Evolutionary conservation across 2,113 vertebrate species (phyloP).

Genomic region (Vimba vimba): DNA sequence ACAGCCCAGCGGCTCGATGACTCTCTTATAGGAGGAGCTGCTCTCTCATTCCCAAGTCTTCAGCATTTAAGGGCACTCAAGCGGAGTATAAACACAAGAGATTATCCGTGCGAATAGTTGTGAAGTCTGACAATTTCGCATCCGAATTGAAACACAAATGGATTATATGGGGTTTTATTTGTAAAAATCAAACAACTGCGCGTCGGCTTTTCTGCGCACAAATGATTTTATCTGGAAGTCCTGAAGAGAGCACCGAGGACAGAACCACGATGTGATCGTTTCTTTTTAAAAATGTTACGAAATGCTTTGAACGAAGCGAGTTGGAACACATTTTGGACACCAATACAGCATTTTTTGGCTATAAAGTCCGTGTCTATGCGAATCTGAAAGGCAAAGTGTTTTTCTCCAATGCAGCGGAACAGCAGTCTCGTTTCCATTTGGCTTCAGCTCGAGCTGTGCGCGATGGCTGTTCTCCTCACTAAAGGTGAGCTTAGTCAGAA

Average conservation of each 20-base stretch:
- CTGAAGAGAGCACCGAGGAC: background rate
- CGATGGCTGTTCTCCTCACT: slow-evolving; percentile 84
- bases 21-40: slow-evolving; percentile 15
- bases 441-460: slow-evolving; percentile 86
- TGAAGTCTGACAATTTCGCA: too few relatives aligned
- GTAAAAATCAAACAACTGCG: background rate
- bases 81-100: background rate
- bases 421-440: slow-evolving; percentile 83
- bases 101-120: background rate
- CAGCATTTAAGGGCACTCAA: slow-evolving; percentile 11
- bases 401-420: slow-evolving; percentile 81
- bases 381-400: slow-evolving; percentile 1
- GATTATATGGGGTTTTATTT: background rate
- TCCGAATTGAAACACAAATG: background rate
- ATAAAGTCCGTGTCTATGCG: background rate
- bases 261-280: background rate
- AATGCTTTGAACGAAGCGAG: background rate
- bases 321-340: background rate
- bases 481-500: slow-evolving; percentile 72
- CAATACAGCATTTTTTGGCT: background rate
- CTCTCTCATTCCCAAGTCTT: slow-evolving; percentile 15
- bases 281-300: background rate
- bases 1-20: slow-evolving; percentile 6
- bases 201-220: background rate
- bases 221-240: background rate